Conservation (phyloP, 2,113 vertebrate species). For the Scomber scombrus region DNA sequence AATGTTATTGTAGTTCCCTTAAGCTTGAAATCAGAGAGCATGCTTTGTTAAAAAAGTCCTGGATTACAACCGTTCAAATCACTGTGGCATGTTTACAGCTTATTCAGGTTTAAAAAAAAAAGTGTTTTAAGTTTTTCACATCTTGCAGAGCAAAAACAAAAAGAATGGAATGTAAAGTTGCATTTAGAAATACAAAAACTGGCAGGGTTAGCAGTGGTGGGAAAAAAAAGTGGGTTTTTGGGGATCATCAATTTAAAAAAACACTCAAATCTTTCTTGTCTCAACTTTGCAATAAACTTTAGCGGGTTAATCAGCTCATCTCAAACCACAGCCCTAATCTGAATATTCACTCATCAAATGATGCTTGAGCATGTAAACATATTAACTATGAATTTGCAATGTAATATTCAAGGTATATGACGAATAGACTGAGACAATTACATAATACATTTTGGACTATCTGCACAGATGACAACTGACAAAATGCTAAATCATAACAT, state of each 20-base stretch:
- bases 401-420: neutral
- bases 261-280: too few relatives aligned
- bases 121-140: neutral
- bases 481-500: neutral
- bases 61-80: neutral
- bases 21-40: neutral
- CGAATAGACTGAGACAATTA: neutral
- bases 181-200: too few relatives aligned
- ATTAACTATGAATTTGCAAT: neutral
- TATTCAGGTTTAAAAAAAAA: too few relatives aligned
- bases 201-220: too few relatives aligned
- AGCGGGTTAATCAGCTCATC: neutral
- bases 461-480: neutral
- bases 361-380: neutral
- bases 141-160: too few relatives aligned
- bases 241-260: too few relatives aligned
- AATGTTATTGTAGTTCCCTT: neutral
- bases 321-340: neutral
- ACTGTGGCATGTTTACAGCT: neutral
- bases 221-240: too few relatives aligned
- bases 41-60: neutral
- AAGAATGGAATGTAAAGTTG: too few relatives aligned
- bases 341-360: neutral
- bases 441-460: neutral
- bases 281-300: neutral